These are phyloP conservation scores for Microplitis manilae DNA, from an alignment of 2,888 invertebrate species.

Conservation along the genomic window DNA sequence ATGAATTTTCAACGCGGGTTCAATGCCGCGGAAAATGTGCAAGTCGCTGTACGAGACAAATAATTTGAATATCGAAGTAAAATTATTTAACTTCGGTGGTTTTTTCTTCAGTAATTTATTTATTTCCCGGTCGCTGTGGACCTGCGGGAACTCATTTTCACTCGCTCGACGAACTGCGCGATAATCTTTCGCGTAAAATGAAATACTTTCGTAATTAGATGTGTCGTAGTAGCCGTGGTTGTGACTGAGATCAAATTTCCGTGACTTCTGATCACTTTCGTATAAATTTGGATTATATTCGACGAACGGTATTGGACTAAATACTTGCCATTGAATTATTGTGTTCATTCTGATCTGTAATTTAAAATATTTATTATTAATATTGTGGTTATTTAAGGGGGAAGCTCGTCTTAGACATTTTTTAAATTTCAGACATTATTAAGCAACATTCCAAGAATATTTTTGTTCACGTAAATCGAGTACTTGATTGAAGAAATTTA, in stretches of 20 bases:
- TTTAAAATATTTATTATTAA: constrained; percentile 20
- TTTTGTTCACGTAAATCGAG: too few relatives aligned
- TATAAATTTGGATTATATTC: constrained; percentile 84
- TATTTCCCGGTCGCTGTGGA: constrained; percentile 76
- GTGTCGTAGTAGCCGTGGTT: constrained; percentile 86
- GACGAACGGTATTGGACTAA: constrained; percentile 91
- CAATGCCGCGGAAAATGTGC: constrained; percentile 85
- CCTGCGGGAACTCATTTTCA: constrained; percentile 74
- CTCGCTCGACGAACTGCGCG: constrained; percentile 31
- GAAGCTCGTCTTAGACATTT: too few relatives aligned
- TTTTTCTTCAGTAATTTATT: constrained; percentile 75
- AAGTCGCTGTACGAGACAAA: constrained; percentile 79
- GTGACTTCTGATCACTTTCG: constrained; percentile 68
- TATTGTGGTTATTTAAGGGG: neutral
- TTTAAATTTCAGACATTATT: too few relatives aligned
- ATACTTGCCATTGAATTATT: constrained; percentile 89
- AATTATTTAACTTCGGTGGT: constrained; percentile 69
- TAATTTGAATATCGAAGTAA: constrained; percentile 78
- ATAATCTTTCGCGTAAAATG: constrained; percentile 90
- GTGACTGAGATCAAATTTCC: constrained; percentile 80
- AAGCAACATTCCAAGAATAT: too few relatives aligned
- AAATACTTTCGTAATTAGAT: constrained; percentile 80
- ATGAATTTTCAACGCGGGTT: constrained; percentile 81
- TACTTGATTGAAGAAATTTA: too few relatives aligned
- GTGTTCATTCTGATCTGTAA: constrained; percentile 93